These are phyloP conservation scores for Melitaea athalia DNA, from an alignment of 2,888 invertebrate genomes.

Conservation along the genomic window DNA sequence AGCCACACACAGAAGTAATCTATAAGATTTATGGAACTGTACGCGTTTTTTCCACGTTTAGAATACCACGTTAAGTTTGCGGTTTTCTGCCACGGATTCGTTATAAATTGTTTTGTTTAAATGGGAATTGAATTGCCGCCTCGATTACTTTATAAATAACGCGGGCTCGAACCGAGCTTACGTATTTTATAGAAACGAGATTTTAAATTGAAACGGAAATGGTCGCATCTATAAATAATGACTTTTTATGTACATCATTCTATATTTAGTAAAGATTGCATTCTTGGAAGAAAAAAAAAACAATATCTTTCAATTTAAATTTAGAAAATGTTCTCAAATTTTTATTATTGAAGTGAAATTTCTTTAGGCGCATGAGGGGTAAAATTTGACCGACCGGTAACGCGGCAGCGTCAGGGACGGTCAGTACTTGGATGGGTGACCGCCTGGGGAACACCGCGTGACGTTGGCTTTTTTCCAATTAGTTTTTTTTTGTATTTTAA, in stretches of 20 bases:
- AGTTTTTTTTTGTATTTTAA: too few relatives aligned
- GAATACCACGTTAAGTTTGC: constrained; percentile 3
- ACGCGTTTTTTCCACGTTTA: constrained; percentile 4
- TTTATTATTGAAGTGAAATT: too few relatives aligned
- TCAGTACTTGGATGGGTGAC: too few relatives aligned
- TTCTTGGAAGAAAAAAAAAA: too few relatives aligned
- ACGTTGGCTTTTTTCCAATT: too few relatives aligned
- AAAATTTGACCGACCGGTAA: too few relatives aligned
- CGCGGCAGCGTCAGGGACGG: too few relatives aligned
- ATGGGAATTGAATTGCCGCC: constrained; percentile 6
- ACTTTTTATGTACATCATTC: background rate
- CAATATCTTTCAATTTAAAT: too few relatives aligned
- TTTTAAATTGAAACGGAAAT: background rate
- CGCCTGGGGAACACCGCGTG: too few relatives aligned
- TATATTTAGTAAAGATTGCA: too few relatives aligned
- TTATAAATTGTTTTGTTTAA: constrained; percentile 8
- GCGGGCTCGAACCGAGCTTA: background rate
- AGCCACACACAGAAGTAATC: background rate
- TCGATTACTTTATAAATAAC: constrained; percentile 1
- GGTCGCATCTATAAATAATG: background rate
- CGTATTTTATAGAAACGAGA: background rate
- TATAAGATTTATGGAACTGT: background rate
- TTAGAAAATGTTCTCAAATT: too few relatives aligned
- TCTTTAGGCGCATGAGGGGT: too few relatives aligned
- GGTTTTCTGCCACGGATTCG: constrained; percentile 4